Conservation (phyloP, 1,140 invertebrate genomes). For the Micrasema minimum region DNA sequence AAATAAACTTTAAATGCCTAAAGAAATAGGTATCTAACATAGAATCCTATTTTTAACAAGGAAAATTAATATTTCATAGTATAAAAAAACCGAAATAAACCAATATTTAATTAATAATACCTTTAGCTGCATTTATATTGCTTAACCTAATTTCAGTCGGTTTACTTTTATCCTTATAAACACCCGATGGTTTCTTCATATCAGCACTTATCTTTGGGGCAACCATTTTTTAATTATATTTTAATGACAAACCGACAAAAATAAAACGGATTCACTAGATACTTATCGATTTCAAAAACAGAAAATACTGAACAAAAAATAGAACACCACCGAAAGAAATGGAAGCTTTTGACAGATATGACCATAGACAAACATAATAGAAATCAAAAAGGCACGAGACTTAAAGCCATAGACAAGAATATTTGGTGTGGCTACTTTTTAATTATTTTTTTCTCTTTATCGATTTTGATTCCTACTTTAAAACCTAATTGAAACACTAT, state of each 20-base stretch:
- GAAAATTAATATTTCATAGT: too few species aligned
- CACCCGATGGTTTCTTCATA: constrained; percentile 60
- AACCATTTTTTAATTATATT: constrained; percentile 55
- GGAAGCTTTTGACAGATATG: constrained; percentile 33
- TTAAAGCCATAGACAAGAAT: neutral
- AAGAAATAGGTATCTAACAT: too few species aligned
- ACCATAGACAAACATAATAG: constrained; percentile 26
- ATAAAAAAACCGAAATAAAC: too few species aligned
- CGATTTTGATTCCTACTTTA: too few species aligned
- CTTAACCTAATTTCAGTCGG: constrained; percentile 93
- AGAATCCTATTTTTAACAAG: too few species aligned
- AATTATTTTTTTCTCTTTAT: too few species aligned
- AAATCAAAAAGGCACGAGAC: constrained; percentile 27
- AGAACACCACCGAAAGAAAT: constrained; percentile 31
- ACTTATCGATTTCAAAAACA: constrained; percentile 17
- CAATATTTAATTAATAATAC: too few species aligned
- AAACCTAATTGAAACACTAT: too few species aligned
- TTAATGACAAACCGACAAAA: constrained; percentile 12
- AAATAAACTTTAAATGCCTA: too few species aligned
- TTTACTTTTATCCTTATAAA: constrained; percentile 92
- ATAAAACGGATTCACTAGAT: constrained; percentile 10
- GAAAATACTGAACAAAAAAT: constrained; percentile 23
- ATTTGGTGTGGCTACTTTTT: too few species aligned
- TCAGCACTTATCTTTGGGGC: constrained; percentile 65
- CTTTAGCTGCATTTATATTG: constrained; percentile 98